Base-by-base conservation (phyloP, 2,888 invertebrate species). In the Augiades crinisus region DNA sequence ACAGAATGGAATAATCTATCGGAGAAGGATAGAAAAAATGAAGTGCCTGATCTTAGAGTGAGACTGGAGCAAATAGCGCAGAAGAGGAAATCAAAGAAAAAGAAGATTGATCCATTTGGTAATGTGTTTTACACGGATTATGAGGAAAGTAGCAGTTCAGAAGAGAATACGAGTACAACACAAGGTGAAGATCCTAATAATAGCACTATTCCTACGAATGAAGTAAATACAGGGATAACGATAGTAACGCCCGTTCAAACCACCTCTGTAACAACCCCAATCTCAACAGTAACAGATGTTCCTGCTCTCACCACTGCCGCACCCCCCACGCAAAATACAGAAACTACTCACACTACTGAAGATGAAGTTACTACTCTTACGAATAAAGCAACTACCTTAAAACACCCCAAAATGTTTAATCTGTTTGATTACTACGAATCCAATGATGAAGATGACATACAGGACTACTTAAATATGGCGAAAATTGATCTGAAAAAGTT, bases 1-100 rank as follows among this genome's bases (percentile, higher is more conserved):
- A 71, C 70, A 1, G 79, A 79, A 60, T 68, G 81, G 46, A 79
- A 68, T 52, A 76, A 68, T 59, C 55, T 72, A 46, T 56, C 65
- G 3, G 80, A 79, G 12, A 81, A 64, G 57, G 71, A 79, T 13
- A 73, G 49, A 41, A 83, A 77, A 58, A 73, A 61, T 22, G 75
- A 75, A 12, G 62, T 73, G 3, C 81, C 82, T 0, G 88, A 86
- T 47, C 61, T 89, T 38, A 75, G 79, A 54, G 72, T 73, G 45
- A 70, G 87, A 53, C 67, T 89, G n/a, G 87, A 81, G 47, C 87
- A 85, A 67, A 81, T 86, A 47, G 70, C 87, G 5, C 84, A 86
- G 62, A 76, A 72, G 16, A 75, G 88, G 53, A 87, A 87, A 59
- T 75, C 78, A 0, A 85, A 77, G 60, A 83, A 82, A 60, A 86